Evolutionary conservation across 2,888 invertebrate genomes (phyloP), one percentile per base, ranked within the genome.

Genomic region (Pogonocherus hispidulus): DNA sequence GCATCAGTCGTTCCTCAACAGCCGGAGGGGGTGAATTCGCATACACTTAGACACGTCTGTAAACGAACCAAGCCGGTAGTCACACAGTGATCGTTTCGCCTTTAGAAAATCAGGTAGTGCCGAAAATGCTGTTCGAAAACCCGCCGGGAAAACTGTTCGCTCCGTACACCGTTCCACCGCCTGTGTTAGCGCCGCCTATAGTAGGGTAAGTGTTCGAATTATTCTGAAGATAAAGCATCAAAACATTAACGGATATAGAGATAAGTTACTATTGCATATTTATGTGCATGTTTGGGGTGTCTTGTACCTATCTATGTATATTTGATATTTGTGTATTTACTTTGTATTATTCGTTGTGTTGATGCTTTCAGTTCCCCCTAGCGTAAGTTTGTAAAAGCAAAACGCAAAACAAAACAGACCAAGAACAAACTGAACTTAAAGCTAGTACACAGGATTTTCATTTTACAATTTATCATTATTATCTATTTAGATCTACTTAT

Each of bases 81-180:
- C 32, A 54, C 18, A 59, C 56, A 66, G 62, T 67, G 23, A 4
- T 62, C 54, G 63, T 63, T 71, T 66, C 51, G 11, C 54, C 54
- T 64, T 60, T 64, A 16, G 35, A 35, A 35, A 55, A 32, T 37
- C 37, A 37, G 19, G 37, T 35, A 35, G 55, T 55, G 37, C 55
- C 20, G 49, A 54, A 41, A 63, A 92, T 92, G 92, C 87, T 92
- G 86, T 92, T 92, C 86, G 92, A 92, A 86, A 91, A 89, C 88
- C 91, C 91, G 83, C 86, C 87, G 83, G 86, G 86, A 37, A 91
- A 91, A 86, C 88, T 92, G 86, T 88, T 91, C 85, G 90, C 89
- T 85, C 90, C 91, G 79, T 92, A 91, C 86, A 91, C 89, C 86
- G 91, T 92, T 84, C 92, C 92, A 81, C 92, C 92, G 84, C 92